Percentiles rank a stretch among this genome's conserved stretches.
These are phyloP conservation scores for Uloborus diversus DNA, from an alignment of 1,140 invertebrate species.

Conservation along the genomic window DNA sequence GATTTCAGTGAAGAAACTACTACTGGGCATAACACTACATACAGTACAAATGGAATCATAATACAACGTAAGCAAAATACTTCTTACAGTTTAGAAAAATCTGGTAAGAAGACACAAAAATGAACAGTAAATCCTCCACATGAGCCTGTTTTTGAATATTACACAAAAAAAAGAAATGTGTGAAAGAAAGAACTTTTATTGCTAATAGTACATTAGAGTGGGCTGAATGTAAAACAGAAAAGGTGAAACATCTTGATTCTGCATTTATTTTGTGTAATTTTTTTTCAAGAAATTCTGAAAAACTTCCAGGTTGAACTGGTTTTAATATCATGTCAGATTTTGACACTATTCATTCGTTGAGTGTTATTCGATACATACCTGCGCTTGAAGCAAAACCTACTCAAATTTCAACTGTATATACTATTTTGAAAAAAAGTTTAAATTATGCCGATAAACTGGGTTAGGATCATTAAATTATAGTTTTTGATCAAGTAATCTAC, in stretches of 20 bases:
- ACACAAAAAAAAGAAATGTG: background rate
- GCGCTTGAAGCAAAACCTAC: too few species aligned
- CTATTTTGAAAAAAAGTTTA: too few species aligned
- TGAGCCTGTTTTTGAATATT: background rate
- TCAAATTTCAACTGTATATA: too few species aligned
- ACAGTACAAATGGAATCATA: constrained; percentile 60
- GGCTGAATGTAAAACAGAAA: background rate
- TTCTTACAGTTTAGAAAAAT: background rate
- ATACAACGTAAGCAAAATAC: constrained; percentile 54
- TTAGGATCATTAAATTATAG: too few species aligned
- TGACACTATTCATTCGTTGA: background rate
- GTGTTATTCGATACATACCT: background rate
- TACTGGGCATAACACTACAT: constrained; percentile 59
- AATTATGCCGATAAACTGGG: too few species aligned
- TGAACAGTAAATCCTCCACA: background rate
- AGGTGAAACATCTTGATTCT: background rate
- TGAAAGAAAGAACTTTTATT: background rate
- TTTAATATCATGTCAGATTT: constrained; percentile 6
- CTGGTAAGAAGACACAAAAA: background rate
- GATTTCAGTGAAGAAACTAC: constrained; percentile 60
- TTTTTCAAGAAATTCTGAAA: background rate
- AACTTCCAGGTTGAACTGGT: constrained; percentile 17
- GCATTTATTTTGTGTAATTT: constrained; percentile 15
- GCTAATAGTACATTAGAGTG: background rate
- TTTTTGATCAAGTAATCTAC: constrained; percentile 53